Base-by-base conservation (phyloP, 2,797 vertebrate genomes). In the Crocodylus rhombifer region DNA sequence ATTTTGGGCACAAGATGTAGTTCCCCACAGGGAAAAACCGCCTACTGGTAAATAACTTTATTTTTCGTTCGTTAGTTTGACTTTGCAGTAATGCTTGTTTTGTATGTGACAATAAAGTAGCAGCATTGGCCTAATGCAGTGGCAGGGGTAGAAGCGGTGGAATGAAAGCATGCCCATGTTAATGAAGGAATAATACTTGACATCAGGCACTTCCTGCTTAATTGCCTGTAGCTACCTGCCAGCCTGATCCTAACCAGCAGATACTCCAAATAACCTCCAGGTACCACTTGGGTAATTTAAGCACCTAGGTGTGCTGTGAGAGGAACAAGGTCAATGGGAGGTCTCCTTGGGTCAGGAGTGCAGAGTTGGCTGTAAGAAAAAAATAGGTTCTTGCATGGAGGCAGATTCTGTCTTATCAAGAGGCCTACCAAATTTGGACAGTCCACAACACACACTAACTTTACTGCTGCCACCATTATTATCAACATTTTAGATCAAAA, bases 391-490 rank as follows among this genome's bases (percentile, higher is more conserved):
- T 61, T 64, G 33, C 85, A 60, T 89, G 84, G 91, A 91, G 95
- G 89, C 84, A 92, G 92, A 77, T 95, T 63, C 3, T 82, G 82
- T 90, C 84, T 94, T 80, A 82, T 51, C 77, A 14, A 51, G 80
- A 64, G 90, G 94, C 85, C 84, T 67, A 20, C 58, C 56, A 0
- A 0, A 0, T 58, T 82, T 74, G 87, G 94, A 74, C 92, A 86
- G 83, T 85, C 93, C 88, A 36, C n/a, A 77, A 89, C 88, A 89
- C 80, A 92, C 89, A 73, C 63, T 92, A 75, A 57, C 90, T 95
- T 92, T 79, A 92, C 85, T 90, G 93, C 92, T 95, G 94, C 91
- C 4, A 13, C 92, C 87, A 77, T 90, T 93, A 86, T 94, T 96
- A 86, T 95, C 94, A 95, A 65, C 91, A 79, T 60, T 93, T 94